Evolutionary conservation across 2,797 vertebrate genomes (phyloP).

Genomic region (Myotis vivesi): DNA sequence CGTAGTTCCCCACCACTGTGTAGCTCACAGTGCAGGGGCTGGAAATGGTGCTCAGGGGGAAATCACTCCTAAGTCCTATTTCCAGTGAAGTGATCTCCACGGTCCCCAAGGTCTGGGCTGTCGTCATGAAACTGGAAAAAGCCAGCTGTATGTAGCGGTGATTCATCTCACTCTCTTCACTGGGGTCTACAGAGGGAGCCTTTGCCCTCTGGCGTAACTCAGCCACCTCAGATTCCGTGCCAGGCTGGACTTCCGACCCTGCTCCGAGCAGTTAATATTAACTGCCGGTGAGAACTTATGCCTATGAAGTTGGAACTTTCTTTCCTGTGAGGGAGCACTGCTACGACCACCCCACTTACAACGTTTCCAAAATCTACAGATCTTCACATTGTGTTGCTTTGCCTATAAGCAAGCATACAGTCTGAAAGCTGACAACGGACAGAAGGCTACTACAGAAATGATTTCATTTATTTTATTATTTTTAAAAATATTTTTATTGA

Average conservation of each 20-base stretch:
- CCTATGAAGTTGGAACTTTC: not conserved
- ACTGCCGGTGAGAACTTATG: not conserved
- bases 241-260: constrained; percentile 47
- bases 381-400: not conserved
- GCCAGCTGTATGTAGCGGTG: not conserved
- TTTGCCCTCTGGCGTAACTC: constrained; percentile 46
- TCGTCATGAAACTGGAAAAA: not conserved
- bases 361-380: not conserved
- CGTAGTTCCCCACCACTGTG: not conserved
- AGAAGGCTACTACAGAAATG: not conserved
- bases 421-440: not conserved
- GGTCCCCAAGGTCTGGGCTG: not conserved
- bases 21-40: not conserved
- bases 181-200: not conserved
- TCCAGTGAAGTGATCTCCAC: not conserved
- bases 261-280: not conserved
- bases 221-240: not conserved
- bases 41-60: not conserved
- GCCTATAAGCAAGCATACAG: not conserved
- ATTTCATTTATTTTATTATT: not conserved
- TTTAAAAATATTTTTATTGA: not conserved
- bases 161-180: constrained; percentile 21
- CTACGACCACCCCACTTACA: not conserved
- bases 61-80: not conserved
- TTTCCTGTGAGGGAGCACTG: not conserved